phyloP scores from a whole-genome alignment of 2,113 vertebrate genomes.

The Labeo rohita region DNA sequence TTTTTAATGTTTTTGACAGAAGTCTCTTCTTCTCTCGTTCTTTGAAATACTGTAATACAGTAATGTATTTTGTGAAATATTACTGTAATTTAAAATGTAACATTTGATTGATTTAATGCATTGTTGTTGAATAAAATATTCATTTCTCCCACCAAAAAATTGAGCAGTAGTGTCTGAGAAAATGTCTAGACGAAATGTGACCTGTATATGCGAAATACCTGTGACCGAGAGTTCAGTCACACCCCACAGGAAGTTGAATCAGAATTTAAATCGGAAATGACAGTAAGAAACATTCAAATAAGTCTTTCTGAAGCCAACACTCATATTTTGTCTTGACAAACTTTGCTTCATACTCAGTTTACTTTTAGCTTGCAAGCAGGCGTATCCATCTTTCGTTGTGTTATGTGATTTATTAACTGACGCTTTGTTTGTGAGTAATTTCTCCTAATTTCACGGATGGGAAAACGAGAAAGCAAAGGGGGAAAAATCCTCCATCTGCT shows the following conservation, averaged over 20 bases:
- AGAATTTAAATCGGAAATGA: background rate
- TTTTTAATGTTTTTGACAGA: too few species aligned
- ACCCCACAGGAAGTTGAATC: background rate
- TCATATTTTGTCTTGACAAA: constrained; percentile 1
- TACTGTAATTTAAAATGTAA: background rate
- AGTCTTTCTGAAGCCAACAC: background rate
- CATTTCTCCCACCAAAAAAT: background rate
- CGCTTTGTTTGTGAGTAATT: constrained; percentile 58
- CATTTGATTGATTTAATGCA: background rate
- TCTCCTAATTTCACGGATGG: constrained; percentile 74
- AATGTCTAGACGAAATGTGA: background rate
- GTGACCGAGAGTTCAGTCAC: background rate
- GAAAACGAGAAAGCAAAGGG: constrained; percentile 54
- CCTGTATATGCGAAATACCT: background rate
- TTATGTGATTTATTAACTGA: constrained; percentile 33
- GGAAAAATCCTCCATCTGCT: constrained; percentile 64
- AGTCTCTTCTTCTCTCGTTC: too few species aligned
- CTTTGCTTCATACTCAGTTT: background rate
- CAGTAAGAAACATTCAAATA: background rate
- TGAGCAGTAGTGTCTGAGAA: background rate
- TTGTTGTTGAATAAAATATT: too few species aligned
- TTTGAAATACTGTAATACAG: too few species aligned
- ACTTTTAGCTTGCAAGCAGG: constrained; percentile 10
- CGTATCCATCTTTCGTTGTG: constrained; percentile 17
- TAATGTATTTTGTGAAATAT: too few species aligned